These are phyloP conservation scores for Willisornis vidua DNA, from an alignment of 2,113 vertebrate species.

Conservation along the genomic window DNA sequence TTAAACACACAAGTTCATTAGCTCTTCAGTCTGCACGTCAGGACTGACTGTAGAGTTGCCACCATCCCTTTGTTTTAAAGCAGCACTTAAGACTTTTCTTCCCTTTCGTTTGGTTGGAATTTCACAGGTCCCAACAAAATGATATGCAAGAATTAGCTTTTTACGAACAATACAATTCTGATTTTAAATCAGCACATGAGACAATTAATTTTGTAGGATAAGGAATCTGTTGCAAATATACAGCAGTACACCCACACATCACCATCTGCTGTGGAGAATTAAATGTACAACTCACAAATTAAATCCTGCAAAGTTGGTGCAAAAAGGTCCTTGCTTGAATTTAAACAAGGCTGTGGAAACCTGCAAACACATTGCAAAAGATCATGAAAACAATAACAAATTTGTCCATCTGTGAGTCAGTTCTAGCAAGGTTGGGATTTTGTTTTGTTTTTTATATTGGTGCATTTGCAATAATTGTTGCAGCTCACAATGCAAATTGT, in stretches of 20 bases:
- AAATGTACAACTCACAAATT: slow-evolving; percentile 73
- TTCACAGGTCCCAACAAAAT: background rate
- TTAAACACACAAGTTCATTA: background rate
- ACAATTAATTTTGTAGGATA: slow-evolving; percentile 77
- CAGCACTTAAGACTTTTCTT: background rate
- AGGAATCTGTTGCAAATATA: slow-evolving; percentile 78
- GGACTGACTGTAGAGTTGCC: background rate
- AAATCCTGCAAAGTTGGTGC: slow-evolving; percentile 68
- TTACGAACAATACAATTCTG: slow-evolving; percentile 55
- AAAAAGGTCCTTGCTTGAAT: slow-evolving; percentile 72
- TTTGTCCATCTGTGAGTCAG: slow-evolving; percentile 64
- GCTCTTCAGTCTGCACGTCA: background rate
- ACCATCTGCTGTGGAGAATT: slow-evolving; percentile 77
- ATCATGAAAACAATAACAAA: slow-evolving; percentile 73
- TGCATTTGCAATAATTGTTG: slow-evolving; percentile 25
- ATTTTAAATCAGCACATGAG: slow-evolving; percentile 70
- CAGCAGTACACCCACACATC: slow-evolving; percentile 77
- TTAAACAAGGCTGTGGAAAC: slow-evolving; percentile 69
- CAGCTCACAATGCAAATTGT: slow-evolving; percentile 9
- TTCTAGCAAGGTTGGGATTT: background rate
- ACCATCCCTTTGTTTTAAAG: background rate
- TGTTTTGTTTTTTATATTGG: background rate
- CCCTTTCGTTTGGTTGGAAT: background rate
- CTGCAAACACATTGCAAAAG: slow-evolving; percentile 72
- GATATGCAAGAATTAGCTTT: slow-evolving; percentile 49